Evolutionary conservation across 2,113 vertebrate species (phyloP), one percentile per base, ranked within the genome.

Genomic region (Elephas maximus): DNA sequence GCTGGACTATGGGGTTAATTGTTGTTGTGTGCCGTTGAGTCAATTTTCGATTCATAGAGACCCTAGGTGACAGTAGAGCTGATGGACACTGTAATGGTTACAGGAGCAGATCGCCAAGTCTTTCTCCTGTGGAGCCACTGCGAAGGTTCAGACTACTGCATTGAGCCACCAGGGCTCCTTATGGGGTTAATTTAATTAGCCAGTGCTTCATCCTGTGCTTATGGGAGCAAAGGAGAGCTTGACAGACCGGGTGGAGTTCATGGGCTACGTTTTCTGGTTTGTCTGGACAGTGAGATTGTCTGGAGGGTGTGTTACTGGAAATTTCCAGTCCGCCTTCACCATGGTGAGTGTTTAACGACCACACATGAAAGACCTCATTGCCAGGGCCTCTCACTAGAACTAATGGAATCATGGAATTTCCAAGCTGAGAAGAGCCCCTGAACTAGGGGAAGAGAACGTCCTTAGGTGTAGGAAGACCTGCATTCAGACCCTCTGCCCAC

Each of bases 291-390:
- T 0, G 95, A 87, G 73, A 17, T 17, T 8, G 94, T 84, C 83
- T 69, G 8, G 37, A 89, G 96, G 89, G 90, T 8, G 93, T 88
- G 85, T 93, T 76, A 45, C 74, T 83, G 90, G 93, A 93, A 93
- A 89, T 93, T 94, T 69, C 23, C 41, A 63, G 88, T 92, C 83
- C 78, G 60, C 73, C 53, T 33, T 71, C 18, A 20, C 91, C 8
- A 5, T 24, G 77, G 51, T 65, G 71, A 53, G 53, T 82, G 2
- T 96, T 91, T 90, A 71, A 74, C 53, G 79, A 90, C 69, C 80
- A 60, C 94, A 77, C 90, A 81, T 3, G 62, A 67, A 89, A 91
- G 89, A 45, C 60, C 71, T 17, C 10, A 17, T 57, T 89, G 93
- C 90, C 57, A 77, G 84, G 81, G 53, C 79, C 0, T 0, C 90